Evolutionary conservation across 2,113 vertebrate genomes (phyloP).

Genomic region (Numenius arquata): DNA sequence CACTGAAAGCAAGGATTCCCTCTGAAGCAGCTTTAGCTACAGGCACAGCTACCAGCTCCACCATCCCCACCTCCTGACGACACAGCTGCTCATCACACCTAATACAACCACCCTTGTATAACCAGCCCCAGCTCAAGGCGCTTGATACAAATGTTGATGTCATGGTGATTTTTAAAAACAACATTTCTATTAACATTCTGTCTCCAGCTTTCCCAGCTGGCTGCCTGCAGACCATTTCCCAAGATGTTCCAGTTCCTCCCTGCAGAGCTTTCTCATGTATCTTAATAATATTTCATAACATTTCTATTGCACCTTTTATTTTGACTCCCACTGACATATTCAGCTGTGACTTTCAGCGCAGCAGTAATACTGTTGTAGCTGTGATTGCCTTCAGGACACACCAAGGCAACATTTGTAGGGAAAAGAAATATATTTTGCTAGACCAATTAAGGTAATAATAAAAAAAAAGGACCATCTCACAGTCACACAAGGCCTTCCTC

Average conservation of each 20-base stretch:
- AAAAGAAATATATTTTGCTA: neutral
- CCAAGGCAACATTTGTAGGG: neutral
- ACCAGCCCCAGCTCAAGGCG: constrained; percentile 11
- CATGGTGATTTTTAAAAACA: constrained; percentile 53
- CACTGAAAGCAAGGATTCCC: neutral
- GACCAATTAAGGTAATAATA: constrained; percentile 5
- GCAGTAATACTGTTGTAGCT: neutral
- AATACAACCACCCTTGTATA: constrained; percentile 33
- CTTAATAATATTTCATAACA: constrained; percentile 62
- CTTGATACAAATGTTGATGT: constrained; percentile 40
- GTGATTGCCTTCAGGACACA: constrained; percentile 2
- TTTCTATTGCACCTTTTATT: constrained; percentile 55
- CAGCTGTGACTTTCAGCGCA: constrained; percentile 25
- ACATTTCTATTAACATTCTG: constrained; percentile 60
- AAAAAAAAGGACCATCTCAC: neutral
- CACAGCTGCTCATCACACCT: constrained; percentile 41
- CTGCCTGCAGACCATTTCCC: constrained; percentile 41
- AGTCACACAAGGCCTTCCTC: neutral
- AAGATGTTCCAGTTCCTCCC: constrained; percentile 44
- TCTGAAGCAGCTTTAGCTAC: neutral
- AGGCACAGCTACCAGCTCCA: neutral
- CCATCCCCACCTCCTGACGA: neutral
- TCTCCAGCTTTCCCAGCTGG: constrained; percentile 52
- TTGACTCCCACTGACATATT: constrained; percentile 34
- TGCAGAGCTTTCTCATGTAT: constrained; percentile 34